phyloP scores from a whole-genome alignment of 2,113 vertebrate genomes.

The Perca schrenkii region DNA sequence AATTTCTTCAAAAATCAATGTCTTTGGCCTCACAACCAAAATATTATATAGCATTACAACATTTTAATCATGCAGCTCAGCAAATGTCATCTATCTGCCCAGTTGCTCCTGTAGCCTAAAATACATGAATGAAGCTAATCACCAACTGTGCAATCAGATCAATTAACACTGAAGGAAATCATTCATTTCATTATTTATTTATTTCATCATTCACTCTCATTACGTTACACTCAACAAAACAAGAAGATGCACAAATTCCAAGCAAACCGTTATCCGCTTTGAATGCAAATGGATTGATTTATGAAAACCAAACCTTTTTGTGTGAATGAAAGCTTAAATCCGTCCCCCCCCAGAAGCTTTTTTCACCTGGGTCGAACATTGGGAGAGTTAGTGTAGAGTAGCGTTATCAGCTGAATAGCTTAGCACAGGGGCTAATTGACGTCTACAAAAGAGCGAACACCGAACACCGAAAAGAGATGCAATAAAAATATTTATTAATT shows the following conservation, averaged over 20 bases:
- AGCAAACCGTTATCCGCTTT: background rate
- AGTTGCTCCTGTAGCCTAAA: background rate
- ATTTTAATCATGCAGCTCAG: background rate
- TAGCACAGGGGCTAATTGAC: too few relatives aligned
- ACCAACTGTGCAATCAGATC: conserved; percentile 3
- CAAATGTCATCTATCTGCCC: background rate
- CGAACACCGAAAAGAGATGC: too few relatives aligned
- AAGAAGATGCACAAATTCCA: background rate
- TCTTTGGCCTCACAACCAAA: background rate
- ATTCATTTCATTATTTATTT: background rate
- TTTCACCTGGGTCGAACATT: too few relatives aligned
- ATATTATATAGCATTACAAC: background rate
- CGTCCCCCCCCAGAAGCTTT: too few relatives aligned
- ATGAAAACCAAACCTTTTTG: conserved; percentile 7
- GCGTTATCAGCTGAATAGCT: too few relatives aligned
- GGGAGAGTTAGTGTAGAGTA: too few relatives aligned
- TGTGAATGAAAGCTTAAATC: background rate
- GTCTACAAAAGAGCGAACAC: too few relatives aligned
- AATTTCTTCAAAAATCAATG: background rate
- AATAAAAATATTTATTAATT: too few relatives aligned
- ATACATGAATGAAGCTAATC: background rate
- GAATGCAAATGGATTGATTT: conserved; percentile 14
- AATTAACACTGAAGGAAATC: conserved; percentile 1
- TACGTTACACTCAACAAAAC: conserved; percentile 1
- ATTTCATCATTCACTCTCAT: background rate